phyloP scores from a whole-genome alignment of 1,140 invertebrate species.

The Diprion similis region DNA sequence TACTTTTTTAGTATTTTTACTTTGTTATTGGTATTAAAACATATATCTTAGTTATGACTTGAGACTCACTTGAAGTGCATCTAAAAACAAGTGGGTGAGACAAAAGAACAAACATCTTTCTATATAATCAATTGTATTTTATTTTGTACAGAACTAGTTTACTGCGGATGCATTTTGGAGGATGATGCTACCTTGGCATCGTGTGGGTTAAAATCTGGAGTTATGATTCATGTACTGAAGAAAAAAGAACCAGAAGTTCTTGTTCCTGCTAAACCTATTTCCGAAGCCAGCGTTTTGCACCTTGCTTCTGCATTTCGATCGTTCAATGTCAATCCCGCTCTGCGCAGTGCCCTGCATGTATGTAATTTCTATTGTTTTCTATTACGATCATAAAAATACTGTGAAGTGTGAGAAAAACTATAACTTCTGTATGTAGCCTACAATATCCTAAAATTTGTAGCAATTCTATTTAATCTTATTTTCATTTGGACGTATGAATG shows the following conservation, averaged over 20 bases:
- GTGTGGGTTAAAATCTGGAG: conserved; percentile 61
- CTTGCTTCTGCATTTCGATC: conserved; percentile 59
- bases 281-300: conserved; percentile 56
- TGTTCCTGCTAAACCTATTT: conserved; percentile 42
- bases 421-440: too few relatives aligned
- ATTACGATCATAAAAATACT: neutral
- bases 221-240: conserved; percentile 62
- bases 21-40: neutral
- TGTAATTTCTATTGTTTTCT: conserved; percentile 16
- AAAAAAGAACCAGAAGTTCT: conserved; percentile 51
- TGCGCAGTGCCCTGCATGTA: conserved; percentile 61
- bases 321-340: conserved; percentile 57
- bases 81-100: too few relatives aligned
- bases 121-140: neutral
- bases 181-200: conserved; percentile 59
- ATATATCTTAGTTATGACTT: conserved; percentile 17
- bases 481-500: too few relatives aligned
- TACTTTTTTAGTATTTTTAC: conserved; percentile 9
- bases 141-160: conserved; percentile 59
- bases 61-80: too few relatives aligned
- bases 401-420: neutral
- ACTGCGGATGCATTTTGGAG: conserved; percentile 63
- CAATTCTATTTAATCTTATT: too few relatives aligned
- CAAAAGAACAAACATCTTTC: neutral
- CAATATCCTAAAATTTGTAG: neutral